Conservation (phyloP, 1,140 invertebrate genomes). For the Helicoverpa zea region DNA sequence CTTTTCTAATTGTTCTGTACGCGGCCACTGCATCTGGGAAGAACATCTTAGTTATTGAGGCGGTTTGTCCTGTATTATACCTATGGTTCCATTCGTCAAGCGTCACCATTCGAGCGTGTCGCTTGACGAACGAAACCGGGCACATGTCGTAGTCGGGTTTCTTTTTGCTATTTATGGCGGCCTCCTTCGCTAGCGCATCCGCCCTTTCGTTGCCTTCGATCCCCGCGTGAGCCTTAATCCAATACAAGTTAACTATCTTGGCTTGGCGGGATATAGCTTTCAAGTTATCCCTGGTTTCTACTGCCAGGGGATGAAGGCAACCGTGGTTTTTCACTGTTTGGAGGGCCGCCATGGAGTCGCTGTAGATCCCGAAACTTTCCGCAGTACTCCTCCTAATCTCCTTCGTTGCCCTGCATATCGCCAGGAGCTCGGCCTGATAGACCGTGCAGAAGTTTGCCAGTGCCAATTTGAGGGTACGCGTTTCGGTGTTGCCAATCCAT, state of each 20-base stretch:
- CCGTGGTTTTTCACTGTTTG: slow-evolving; percentile 32
- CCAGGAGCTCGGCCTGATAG: slow-evolving; percentile 52
- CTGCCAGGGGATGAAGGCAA: slow-evolving; percentile 48
- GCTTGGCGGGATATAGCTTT: not conserved
- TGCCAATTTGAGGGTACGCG: slow-evolving; percentile 35
- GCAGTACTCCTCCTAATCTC: not conserved
- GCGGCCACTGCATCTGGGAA: slow-evolving; percentile 25
- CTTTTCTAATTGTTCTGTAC: slow-evolving; percentile 2
- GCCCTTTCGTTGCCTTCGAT: slow-evolving; percentile 2
- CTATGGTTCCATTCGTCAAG: slow-evolving; percentile 45
- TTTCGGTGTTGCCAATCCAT: slow-evolving; percentile 23
- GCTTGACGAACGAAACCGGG: slow-evolving; percentile 29
- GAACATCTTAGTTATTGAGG: slow-evolving; percentile 9
- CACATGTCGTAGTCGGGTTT: slow-evolving; percentile 24
- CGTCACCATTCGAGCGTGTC: not conserved
- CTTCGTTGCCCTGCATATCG: slow-evolving; percentile 1
- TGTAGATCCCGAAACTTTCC: slow-evolving; percentile 39
- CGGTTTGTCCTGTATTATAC: slow-evolving; percentile 10
- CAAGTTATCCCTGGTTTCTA: slow-evolving; percentile 31
- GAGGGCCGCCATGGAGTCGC: slow-evolving; percentile 56
- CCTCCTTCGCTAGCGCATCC: slow-evolving; percentile 48
- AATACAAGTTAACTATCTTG: slow-evolving; percentile 33
- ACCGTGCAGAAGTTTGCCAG: slow-evolving; percentile 51
- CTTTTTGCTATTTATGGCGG: slow-evolving; percentile 25
- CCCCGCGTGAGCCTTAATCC: slow-evolving; percentile 52